Percentiles rank a stretch among this genome's conserved stretches.
Evolutionary conservation across 1,140 invertebrate genomes (phyloP).

Genomic region (Matsumurasca onukii): DNA sequence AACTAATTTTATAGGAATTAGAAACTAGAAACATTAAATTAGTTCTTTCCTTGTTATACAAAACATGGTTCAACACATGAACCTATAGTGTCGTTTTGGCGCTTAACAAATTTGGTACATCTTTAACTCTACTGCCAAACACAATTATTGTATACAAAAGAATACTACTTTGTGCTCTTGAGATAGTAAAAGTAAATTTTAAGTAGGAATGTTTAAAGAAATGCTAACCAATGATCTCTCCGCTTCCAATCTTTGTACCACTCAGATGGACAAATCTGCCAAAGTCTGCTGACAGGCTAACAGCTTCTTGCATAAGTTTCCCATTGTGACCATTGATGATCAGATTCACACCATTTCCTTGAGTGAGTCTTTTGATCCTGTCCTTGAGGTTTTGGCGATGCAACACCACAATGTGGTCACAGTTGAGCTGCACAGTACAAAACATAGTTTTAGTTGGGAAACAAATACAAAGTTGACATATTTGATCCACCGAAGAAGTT

Average conservation of each 20-base stretch:
- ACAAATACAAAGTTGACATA: background rate
- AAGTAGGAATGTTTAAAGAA: too few species aligned
- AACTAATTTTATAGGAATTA: too few species aligned
- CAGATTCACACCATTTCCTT: background rate
- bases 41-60: too few species aligned
- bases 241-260: background rate
- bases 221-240: background rate
- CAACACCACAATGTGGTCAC: background rate
- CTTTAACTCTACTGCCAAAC: too few species aligned
- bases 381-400: background rate
- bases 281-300: background rate
- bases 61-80: too few species aligned
- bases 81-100: too few species aligned
- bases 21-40: too few species aligned
- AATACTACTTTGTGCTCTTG: too few species aligned
- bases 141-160: too few species aligned
- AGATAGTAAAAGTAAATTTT: too few species aligned
- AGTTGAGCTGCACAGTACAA: background rate
- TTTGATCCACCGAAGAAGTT: background rate
- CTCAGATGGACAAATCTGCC: background rate
- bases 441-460: background rate
- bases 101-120: too few species aligned
- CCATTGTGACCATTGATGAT: background rate
- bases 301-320: background rate
- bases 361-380: background rate